These are phyloP conservation scores for Pelvicachromis taeniatus DNA, from an alignment of 2,113 vertebrate genomes.

Conservation along the genomic window DNA sequence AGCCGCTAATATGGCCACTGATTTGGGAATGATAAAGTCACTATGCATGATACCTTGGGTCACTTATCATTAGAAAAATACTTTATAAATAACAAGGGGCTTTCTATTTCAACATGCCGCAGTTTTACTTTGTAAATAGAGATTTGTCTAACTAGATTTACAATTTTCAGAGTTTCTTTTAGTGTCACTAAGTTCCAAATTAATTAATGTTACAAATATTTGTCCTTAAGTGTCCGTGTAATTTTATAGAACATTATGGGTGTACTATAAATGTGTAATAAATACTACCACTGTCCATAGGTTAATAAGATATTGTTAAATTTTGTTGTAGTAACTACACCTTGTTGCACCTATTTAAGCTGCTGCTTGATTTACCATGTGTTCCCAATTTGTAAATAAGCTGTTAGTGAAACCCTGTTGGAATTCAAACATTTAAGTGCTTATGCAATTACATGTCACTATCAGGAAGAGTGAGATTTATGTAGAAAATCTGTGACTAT, in stretches of 20 bases:
- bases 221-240: slow-evolving; percentile 30
- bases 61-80: slow-evolving; percentile 55
- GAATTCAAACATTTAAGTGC: neutral
- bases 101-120: slow-evolving; percentile 60
- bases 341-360: neutral
- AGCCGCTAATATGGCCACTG: slow-evolving; percentile 47
- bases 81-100: slow-evolving; percentile 64
- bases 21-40: slow-evolving; percentile 55
- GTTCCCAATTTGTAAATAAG: neutral
- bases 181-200: slow-evolving; percentile 26
- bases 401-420: neutral
- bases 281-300: slow-evolving; percentile 21
- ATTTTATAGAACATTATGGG: slow-evolving; percentile 5
- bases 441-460: neutral
- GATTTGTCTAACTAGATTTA: slow-evolving; percentile 55
- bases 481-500: neutral
- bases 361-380: neutral
- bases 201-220: slow-evolving; percentile 21
- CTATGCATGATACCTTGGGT: slow-evolving; percentile 38
- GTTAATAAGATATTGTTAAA: slow-evolving; percentile 43
- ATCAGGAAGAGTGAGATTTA: neutral
- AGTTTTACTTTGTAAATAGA: slow-evolving; percentile 50
- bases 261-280: neutral
- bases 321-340: slow-evolving; percentile 7
- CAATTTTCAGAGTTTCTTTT: slow-evolving; percentile 47